Evolutionary conservation across 2,797 vertebrate species (phyloP).

Genomic region (Lutjanus campechanus): DNA sequence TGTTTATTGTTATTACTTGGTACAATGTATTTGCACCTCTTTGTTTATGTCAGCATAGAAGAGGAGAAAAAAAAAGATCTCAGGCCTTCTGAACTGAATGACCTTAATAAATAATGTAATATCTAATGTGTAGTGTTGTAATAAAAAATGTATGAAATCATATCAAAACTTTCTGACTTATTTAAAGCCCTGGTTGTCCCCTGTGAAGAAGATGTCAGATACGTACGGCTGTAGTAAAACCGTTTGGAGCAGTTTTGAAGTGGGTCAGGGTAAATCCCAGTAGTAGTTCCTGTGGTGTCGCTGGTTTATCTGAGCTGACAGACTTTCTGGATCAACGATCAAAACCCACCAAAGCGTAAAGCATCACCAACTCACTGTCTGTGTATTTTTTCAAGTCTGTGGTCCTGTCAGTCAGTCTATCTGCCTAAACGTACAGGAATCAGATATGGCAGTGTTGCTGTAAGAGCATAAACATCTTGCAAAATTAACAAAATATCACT

Average conservation of each 20-base stretch:
- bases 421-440: constrained; percentile 3
- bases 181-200: constrained; percentile 14
- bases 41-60: neutral
- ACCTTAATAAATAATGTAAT: neutral
- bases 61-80: neutral
- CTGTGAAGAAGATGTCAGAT: constrained; percentile 1
- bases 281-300: constrained; percentile 33
- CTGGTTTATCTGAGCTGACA: constrained; percentile 54
- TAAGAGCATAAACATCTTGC: neutral
- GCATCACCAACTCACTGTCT: constrained; percentile 16
- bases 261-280: constrained; percentile 51
- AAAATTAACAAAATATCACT: neutral
- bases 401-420: neutral
- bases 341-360: constrained; percentile 41
- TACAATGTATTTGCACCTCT: neutral
- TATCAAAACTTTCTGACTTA: neutral
- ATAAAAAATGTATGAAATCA: neutral
- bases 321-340: constrained; percentile 55
- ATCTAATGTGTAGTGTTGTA: neutral
- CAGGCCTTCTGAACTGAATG: neutral
- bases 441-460: neutral
- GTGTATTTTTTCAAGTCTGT: constrained; percentile 16
- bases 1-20: neutral
- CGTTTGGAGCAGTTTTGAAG: constrained; percentile 21
- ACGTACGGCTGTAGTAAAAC: constrained; percentile 10